Conservation (phyloP, 2,113 vertebrate genomes). For the Podarcis raffonei region DNA sequence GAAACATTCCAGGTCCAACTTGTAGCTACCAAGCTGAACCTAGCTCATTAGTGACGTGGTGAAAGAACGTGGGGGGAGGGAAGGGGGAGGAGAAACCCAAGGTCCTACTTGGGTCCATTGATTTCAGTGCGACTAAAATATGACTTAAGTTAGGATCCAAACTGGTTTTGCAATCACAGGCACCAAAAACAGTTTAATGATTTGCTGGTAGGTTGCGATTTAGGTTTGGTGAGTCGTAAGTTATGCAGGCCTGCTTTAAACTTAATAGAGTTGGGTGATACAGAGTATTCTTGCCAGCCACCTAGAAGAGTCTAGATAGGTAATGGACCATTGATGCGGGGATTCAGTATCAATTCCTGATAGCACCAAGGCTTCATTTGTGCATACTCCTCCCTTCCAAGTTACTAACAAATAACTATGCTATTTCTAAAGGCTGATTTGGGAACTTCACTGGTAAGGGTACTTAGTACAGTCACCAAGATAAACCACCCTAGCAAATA, state of each 20-base stretch:
- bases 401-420: not conserved
- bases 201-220: not conserved
- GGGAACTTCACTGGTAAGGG: not conserved
- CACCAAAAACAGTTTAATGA: not conserved
- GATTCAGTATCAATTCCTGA: not conserved
- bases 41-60: no score
- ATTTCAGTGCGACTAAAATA: not conserved
- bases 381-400: no score
- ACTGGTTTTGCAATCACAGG: not conserved
- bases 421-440: not conserved
- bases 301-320: not conserved
- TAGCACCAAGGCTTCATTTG: not conserved
- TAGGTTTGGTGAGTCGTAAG: not conserved
- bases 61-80: not conserved
- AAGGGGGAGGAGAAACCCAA: no score
- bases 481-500: not conserved
- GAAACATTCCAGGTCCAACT: not conserved
- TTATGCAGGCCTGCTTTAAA: not conserved
- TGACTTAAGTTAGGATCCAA: not conserved
- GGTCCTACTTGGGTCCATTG: not conserved
- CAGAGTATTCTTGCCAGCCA: not conserved
- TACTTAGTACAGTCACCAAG: not conserved
- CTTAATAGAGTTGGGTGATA: not conserved
- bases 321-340: not conserved
- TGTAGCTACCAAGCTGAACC: not conserved